These are phyloP conservation scores for Alligator sinensis DNA, from an alignment of 2,113 vertebrate species.

Conservation along the genomic window DNA sequence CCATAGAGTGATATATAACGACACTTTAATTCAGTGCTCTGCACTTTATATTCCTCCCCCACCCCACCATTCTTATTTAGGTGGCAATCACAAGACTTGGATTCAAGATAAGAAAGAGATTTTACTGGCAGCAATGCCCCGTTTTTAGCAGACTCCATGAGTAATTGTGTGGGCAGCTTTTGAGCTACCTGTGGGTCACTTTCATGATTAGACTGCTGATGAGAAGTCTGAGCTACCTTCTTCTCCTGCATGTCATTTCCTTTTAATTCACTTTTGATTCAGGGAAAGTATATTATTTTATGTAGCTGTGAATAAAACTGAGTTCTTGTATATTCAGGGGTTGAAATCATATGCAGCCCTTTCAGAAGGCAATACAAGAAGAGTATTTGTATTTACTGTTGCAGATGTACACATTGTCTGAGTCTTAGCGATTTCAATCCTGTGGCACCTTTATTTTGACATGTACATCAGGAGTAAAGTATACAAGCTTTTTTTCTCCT, in stretches of 20 bases:
- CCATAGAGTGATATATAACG: background rate
- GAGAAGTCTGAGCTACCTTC: conserved; percentile 31
- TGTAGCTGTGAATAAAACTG: conserved; percentile 49
- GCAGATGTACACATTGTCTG: background rate
- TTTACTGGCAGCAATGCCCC: background rate
- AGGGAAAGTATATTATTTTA: background rate
- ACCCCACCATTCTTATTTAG: background rate
- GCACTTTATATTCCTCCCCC: conserved; percentile 13
- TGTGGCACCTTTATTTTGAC: background rate
- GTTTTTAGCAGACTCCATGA: conserved; percentile 39
- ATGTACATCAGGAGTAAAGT: background rate
- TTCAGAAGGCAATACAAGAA: background rate
- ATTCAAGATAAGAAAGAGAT: conserved; percentile 52
- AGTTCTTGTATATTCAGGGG: conserved; percentile 2
- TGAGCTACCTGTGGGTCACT: background rate
- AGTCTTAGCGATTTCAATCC: background rate
- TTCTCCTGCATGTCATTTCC: conserved; percentile 3
- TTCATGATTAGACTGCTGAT: conserved; percentile 45
- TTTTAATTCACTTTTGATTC: conserved; percentile 59
- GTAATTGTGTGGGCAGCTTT: conserved; percentile 52
- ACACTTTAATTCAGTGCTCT: conserved; percentile 36
- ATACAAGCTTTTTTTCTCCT: background rate
- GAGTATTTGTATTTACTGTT: background rate
- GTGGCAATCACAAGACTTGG: conserved; percentile 24
- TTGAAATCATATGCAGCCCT: background rate